phyloP scores from a whole-genome alignment of 2,888 invertebrate genomes.

The Campoletis raptor region DNA sequence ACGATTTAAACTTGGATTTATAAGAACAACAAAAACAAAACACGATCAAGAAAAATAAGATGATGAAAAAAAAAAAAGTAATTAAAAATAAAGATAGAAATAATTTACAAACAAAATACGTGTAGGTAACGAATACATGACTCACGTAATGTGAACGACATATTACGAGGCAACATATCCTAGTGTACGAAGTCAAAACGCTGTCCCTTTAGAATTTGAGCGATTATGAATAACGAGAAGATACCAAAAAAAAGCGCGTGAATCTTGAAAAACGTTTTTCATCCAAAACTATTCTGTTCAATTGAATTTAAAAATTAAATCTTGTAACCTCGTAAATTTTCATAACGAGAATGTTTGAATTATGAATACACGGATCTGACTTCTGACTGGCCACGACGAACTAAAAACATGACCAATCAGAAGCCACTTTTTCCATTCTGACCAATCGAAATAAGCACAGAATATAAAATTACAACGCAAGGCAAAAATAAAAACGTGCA shows the following conservation, averaged over 20 bases:
- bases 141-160: constrained; percentile 80
- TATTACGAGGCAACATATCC: constrained; percentile 83
- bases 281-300: not conserved
- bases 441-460: not conserved
- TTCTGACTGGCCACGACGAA: constrained; percentile 2
- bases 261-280: constrained; percentile 37
- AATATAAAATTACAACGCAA: constrained; percentile 1
- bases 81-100: constrained; percentile 67
- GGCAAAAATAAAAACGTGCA: not conserved
- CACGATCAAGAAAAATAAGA: constrained; percentile 68
- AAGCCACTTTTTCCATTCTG: not conserved
- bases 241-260: constrained; percentile 47
- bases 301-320: not conserved
- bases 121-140: constrained; percentile 71
- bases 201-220: constrained; percentile 69
- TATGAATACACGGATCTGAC: not conserved
- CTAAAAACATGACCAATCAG: not conserved
- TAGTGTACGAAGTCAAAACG: constrained; percentile 80
- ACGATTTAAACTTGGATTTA: constrained; percentile 69
- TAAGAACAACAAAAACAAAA: constrained; percentile 64
- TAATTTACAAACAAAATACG: constrained; percentile 47
- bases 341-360: not conserved
- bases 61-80: constrained; percentile 23
- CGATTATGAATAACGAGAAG: constrained; percentile 61
- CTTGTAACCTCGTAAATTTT: not conserved